These are phyloP conservation scores for Tautogolabrus adspersus DNA, from an alignment of 2,113 vertebrate species.

Conservation along the genomic window DNA sequence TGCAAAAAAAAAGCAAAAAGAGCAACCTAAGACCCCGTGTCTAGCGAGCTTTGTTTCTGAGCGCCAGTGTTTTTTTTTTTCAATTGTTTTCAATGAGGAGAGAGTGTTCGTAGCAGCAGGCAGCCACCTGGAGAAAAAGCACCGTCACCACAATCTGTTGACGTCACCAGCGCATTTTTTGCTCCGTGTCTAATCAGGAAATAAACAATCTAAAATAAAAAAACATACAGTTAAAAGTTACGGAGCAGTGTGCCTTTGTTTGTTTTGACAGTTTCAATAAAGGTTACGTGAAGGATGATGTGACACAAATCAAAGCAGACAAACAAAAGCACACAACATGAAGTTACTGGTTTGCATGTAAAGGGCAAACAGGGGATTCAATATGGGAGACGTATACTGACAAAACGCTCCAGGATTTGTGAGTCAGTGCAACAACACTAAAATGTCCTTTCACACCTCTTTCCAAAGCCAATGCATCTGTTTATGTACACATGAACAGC, in stretches of 20 bases:
- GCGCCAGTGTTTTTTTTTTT: too few species aligned
- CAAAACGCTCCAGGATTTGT: constrained; percentile 42
- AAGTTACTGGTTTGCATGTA: constrained; percentile 35
- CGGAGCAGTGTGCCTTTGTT: not conserved
- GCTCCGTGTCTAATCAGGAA: too few species aligned
- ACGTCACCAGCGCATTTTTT: too few species aligned
- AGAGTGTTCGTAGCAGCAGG: too few species aligned
- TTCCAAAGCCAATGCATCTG: constrained; percentile 60
- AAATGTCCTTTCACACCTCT: constrained; percentile 69
- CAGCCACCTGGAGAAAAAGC: too few species aligned
- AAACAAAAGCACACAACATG: constrained; percentile 18
- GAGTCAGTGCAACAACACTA: constrained; percentile 55
- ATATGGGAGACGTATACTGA: constrained; percentile 15
- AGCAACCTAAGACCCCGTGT: too few species aligned
- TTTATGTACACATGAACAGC: constrained; percentile 67
- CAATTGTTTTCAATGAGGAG: too few species aligned
- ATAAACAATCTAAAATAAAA: too few species aligned
- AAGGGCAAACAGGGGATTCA: constrained; percentile 31
- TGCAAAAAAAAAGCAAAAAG: too few species aligned
- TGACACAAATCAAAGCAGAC: constrained; percentile 19
- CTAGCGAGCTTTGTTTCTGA: too few species aligned
- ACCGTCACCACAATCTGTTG: too few species aligned
- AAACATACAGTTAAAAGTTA: too few species aligned
- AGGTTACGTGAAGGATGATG: not conserved
- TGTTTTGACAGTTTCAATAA: constrained; percentile 3